Percentiles rank a stretch among this genome's conserved stretches.
Evolutionary conservation across 1,140 invertebrate species (phyloP).

Genomic region (Branchinecta lynchi): DNA sequence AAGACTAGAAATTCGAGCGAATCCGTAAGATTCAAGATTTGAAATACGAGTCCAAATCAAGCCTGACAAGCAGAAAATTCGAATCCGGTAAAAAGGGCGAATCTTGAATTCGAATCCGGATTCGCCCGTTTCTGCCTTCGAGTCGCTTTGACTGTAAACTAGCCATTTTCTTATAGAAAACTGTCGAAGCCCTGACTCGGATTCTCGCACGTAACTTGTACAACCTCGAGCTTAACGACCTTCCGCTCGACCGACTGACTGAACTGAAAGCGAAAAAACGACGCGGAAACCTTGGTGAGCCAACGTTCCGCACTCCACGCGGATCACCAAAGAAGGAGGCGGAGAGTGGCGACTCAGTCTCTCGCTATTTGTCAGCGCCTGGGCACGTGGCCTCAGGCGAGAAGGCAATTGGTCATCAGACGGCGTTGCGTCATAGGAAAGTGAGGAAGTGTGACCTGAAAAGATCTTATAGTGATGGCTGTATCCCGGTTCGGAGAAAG

Average conservation of each 20-base stretch:
- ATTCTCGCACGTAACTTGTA: slow-evolving; percentile 86
- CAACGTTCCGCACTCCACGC: neutral
- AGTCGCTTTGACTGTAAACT: too few species aligned
- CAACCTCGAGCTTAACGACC: slow-evolving; percentile 71
- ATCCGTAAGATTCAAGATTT: too few species aligned
- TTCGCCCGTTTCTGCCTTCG: too few species aligned
- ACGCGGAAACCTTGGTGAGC: slow-evolving; percentile 25
- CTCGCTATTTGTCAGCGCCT: neutral
- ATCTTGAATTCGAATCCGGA: too few species aligned
- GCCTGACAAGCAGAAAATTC: too few species aligned
- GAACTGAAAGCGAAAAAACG: slow-evolving; percentile 64
- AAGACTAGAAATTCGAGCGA: too few species aligned
- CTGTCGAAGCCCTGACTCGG: slow-evolving; percentile 82
- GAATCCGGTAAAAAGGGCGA: too few species aligned
- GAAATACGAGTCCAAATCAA: too few species aligned
- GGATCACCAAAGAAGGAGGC: neutral
- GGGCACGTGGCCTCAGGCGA: too few species aligned
- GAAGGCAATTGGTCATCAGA: too few species aligned
- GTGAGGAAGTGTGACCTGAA: neutral
- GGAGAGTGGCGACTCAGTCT: neutral
- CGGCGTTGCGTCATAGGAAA: neutral
- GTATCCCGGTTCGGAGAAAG: neutral
- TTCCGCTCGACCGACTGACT: slow-evolving; percentile 65
- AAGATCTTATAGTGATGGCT: neutral
- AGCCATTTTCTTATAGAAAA: slow-evolving; percentile 38